Base-by-base conservation (phyloP, 2,113 vertebrate species). In the Corythaixoides concolor region DNA sequence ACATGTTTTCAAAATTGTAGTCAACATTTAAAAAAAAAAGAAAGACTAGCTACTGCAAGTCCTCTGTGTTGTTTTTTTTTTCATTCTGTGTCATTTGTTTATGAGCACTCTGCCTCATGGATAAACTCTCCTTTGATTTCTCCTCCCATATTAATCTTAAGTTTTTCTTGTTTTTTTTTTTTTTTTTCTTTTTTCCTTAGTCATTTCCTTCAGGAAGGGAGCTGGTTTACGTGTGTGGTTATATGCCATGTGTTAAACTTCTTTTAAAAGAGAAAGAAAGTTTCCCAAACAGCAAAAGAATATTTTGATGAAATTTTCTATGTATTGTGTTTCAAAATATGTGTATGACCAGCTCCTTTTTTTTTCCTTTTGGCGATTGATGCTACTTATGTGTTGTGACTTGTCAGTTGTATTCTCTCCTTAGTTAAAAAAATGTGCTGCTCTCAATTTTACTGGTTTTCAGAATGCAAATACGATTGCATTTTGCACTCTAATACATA, bases 391-490 rank as follows among this genome's bases (percentile, higher is more conserved):
- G 18, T 14, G 5, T 63, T 75, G 28, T 69, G 28, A 64, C 18
- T 72, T 81, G 10, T 17, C 64, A 37, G 17, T 30, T 76, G 16
- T 39, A 26, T 72, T 77, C 81, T 66, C 53, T 78, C n/a, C 35
- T 33, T 45, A 50, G 15, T 22, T 60, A 45, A 86, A 67, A 50
- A 77, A 63, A 5, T 15, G 16, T 9, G 12, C 41, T 56, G 24
- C 19, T 26, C 6, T 84, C 11, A 47, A 26, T 30, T 62, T n/a
- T 74, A 20, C 5, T 75, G 35, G 28, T 64, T 70, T 75, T 58
- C 33, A 47, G 41, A 63, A 52, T 0, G 1, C 43, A 70, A 53
- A 64, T 52, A 11, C 0, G 1, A 32, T 70, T 53, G 18, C 6
- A 12, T 37, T 85, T 43, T 80, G 23, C 24, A n/a, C 35, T 66